phyloP scores from a whole-genome alignment of 2,888 invertebrate genomes.

The Apocheima hispidaria region DNA sequence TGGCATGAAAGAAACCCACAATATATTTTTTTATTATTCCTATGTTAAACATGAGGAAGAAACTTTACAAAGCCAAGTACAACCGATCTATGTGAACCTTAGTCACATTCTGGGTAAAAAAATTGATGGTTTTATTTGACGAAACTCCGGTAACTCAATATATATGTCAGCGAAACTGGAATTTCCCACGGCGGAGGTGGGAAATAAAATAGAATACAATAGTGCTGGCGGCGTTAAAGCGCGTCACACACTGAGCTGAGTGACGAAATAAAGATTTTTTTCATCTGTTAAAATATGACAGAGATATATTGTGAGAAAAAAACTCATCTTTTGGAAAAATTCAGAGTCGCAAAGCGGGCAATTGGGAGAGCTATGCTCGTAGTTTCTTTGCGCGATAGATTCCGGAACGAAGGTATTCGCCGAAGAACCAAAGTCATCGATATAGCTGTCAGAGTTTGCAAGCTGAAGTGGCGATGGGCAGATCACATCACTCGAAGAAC shows the following conservation, averaged over 20 bases:
- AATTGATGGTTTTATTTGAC: slow-evolving; percentile 68
- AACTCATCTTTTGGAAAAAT: too few relatives aligned
- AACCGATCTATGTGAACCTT: slow-evolving; percentile 23
- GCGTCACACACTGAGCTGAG: background rate
- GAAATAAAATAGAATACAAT: slow-evolving; percentile 71
- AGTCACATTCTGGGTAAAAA: slow-evolving; percentile 49
- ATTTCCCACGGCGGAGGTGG: slow-evolving; percentile 69
- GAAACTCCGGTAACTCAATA: slow-evolving; percentile 76
- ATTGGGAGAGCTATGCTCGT: too few relatives aligned
- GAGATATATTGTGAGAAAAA: too few relatives aligned
- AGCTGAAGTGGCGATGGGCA: too few relatives aligned
- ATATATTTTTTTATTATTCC: background rate
- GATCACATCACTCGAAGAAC: too few relatives aligned
- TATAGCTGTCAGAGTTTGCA: too few relatives aligned
- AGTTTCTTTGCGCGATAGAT: too few relatives aligned
- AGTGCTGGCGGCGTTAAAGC: slow-evolving; percentile 10
- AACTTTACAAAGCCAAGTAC: background rate
- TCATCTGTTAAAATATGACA: background rate
- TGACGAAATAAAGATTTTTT: background rate
- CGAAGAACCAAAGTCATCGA: too few relatives aligned
- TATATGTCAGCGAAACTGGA: slow-evolving; percentile 75
- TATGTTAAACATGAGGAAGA: background rate
- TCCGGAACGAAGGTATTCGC: too few relatives aligned
- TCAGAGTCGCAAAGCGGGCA: too few relatives aligned
- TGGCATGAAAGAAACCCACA: too few relatives aligned